Evolutionary conservation across 2,888 invertebrate genomes (phyloP).

Genomic region (Cheilosia scutellata): DNA sequence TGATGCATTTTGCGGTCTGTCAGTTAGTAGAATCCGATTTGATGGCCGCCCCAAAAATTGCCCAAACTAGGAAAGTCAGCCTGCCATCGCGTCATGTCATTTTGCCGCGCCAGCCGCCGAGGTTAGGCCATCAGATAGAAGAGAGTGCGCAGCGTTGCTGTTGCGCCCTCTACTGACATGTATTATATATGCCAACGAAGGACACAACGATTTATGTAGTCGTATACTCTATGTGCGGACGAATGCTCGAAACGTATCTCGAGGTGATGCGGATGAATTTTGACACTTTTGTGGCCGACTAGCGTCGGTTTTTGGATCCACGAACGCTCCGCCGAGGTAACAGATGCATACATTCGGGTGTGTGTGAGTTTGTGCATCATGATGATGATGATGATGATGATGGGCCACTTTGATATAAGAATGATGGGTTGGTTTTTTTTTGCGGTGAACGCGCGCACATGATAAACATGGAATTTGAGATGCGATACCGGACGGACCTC

Average conservation of each 20-base stretch:
- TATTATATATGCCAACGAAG: slow-evolving; percentile 29
- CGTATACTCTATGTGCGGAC: slow-evolving; percentile 40
- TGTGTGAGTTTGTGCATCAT: slow-evolving; percentile 12
- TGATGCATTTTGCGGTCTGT: slow-evolving; percentile 84
- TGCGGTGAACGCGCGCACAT: slow-evolving; percentile 31
- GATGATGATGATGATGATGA: slow-evolving; percentile 57
- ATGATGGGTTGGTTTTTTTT: slow-evolving; percentile 41
- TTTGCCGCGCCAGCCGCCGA: slow-evolving; percentile 53
- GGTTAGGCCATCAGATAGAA: slow-evolving; percentile 39
- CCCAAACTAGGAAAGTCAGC: slow-evolving; percentile 79
- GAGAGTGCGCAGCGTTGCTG: slow-evolving; percentile 37
- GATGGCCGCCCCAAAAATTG: slow-evolving; percentile 81
- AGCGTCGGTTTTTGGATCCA: slow-evolving; percentile 51
- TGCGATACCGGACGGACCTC: slow-evolving; percentile 44
- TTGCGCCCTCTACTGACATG: slow-evolving; percentile 51
- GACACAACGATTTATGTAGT: slow-evolving; percentile 68
- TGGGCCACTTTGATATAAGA: slow-evolving; percentile 72
- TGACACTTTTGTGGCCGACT: slow-evolving; percentile 79
- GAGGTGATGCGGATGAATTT: slow-evolving; percentile 80
- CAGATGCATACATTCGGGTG: slow-evolving; percentile 48
- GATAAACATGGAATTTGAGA: slow-evolving; percentile 65
- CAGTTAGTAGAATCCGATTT: slow-evolving; percentile 83
- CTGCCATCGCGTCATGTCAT: slow-evolving; percentile 64
- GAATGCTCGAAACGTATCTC: slow-evolving; percentile 63
- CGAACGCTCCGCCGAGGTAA: slow-evolving; percentile 56